These are phyloP conservation scores for Ferdinandea cuprea DNA, from an alignment of 2,888 invertebrate species.

Conservation along the genomic window DNA sequence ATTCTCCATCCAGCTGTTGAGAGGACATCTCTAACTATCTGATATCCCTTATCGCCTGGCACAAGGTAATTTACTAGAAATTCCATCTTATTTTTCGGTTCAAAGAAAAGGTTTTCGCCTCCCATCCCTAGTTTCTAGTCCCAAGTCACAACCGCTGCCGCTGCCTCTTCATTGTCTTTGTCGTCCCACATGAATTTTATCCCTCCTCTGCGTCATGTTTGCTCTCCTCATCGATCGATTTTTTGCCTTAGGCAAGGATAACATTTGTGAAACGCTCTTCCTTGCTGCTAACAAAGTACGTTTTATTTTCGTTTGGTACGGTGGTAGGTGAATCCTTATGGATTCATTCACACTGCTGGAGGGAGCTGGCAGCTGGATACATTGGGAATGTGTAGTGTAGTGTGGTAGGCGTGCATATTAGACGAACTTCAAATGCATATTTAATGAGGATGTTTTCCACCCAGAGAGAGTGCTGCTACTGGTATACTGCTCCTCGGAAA, in stretches of 20 bases:
- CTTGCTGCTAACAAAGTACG: slow-evolving; percentile 29
- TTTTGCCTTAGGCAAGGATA: slow-evolving; percentile 55
- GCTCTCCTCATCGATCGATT: slow-evolving; percentile 57
- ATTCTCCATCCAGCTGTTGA: slow-evolving; percentile 52
- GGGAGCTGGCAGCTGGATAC: not conserved
- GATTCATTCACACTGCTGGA: slow-evolving; percentile 36
- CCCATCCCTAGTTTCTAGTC: too few relatives aligned
- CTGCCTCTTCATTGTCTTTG: not conserved
- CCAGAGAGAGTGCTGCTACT: slow-evolving; percentile 32
- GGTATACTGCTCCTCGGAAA: slow-evolving; percentile 29
- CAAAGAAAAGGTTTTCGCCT: not conserved
- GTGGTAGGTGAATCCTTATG: slow-evolving; percentile 23
- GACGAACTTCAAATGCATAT: slow-evolving; percentile 71
- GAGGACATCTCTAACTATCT: slow-evolving; percentile 59
- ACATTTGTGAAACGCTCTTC: slow-evolving; percentile 47
- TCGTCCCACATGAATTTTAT: not conserved
- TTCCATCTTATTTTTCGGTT: slow-evolving; percentile 2
- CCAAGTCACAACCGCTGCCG: not conserved
- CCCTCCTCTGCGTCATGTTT: slow-evolving; percentile 8
- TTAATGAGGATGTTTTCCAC: slow-evolving; percentile 68
- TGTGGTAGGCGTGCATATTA: slow-evolving; percentile 69
- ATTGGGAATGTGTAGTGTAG: slow-evolving; percentile 45
- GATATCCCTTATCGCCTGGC: slow-evolving; percentile 52
- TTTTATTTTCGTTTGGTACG: slow-evolving; percentile 8
- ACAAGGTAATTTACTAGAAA: slow-evolving; percentile 60